Base-by-base conservation (phyloP, 2,888 invertebrate species). In the Adelphocoris suturalis region DNA sequence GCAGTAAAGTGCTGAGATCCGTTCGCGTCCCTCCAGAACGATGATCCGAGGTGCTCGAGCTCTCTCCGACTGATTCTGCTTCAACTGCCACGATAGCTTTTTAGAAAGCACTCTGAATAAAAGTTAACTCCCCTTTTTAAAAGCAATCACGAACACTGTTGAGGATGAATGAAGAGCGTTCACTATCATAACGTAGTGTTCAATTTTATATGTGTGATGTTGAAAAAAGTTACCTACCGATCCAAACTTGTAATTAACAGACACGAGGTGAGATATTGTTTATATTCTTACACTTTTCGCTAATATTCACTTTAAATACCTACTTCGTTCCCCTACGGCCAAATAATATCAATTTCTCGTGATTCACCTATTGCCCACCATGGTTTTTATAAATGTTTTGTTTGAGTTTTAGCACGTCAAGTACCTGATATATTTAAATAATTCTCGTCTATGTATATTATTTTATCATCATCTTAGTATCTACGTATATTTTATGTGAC, bases 1-100 rank as follows among this genome's bases (percentile, higher is more conserved):
- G 96, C 93, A 96, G 96, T 93, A 97, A 97, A 95, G 95, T 97
- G 88, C 94, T 97, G 68, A 95, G 96, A 92, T 96, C 96, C 28
- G 94, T 96, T 90, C 95, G 96, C 92, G 96, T 97, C 92, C 97
- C 97, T 91, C 96, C 96, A 94, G 95, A 95, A 93, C 95, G 95
- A 95, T 95, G 95, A 95, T 88, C 82, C 47, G 82, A 82, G 27
- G 5, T 82, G 48, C 82, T 82, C 12, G 82, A 82, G 85, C 28
- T 61, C 37, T 37, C 61, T 57, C 61, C 61, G 61, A 85, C 85
- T 85, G 85, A 85, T 61, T 78, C 88, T 48, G 78, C 88, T 78
- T 78, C 88, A 48, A 88, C 78, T 88, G 88, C 88, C 80, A 47
- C 82, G 78, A 78, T 68, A 88, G 78, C 85, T 48, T 57, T 61